Evolutionary conservation across 1,140 invertebrate species (phyloP).

Genomic region (Mizuhopecten yessoensis): DNA sequence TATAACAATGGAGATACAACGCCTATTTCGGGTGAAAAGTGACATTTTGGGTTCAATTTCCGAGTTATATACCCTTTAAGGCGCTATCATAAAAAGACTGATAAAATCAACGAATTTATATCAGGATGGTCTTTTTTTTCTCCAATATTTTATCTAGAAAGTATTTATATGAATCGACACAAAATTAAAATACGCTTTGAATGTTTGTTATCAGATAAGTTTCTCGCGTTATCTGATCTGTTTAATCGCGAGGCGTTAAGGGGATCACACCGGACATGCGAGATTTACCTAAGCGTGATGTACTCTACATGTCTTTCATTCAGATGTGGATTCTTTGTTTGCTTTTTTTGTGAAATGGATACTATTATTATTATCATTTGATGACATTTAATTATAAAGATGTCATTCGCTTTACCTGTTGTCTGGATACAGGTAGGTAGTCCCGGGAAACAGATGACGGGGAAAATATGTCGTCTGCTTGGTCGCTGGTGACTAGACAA

Average conservation of each 20-base stretch:
- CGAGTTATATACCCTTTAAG: too few species aligned
- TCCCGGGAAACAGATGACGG: neutral
- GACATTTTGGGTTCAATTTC: too few species aligned
- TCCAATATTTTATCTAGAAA: neutral
- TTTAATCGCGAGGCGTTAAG: too few species aligned
- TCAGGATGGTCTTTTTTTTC: neutral
- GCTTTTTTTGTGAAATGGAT: conserved; percentile 25
- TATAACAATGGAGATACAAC: too few species aligned
- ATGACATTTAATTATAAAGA: conserved; percentile 36
- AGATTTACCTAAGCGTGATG: too few species aligned
- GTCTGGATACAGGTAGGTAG: neutral
- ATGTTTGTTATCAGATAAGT: too few species aligned
- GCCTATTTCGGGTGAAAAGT: neutral
- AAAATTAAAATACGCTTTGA: neutral
- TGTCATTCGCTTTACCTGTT: neutral
- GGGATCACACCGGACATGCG: too few species aligned
- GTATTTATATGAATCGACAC: neutral
- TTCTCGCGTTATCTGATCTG: too few species aligned
- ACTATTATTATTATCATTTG: neutral
- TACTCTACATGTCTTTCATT: too few species aligned
- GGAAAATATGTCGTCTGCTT: neutral
- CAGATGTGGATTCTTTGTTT: too few species aligned
- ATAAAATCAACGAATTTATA: neutral
- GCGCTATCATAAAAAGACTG: neutral
- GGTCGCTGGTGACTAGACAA: too few species aligned